phyloP scores from a whole-genome alignment of 2,797 vertebrate species.

The Eidolon dupreanum region DNA sequence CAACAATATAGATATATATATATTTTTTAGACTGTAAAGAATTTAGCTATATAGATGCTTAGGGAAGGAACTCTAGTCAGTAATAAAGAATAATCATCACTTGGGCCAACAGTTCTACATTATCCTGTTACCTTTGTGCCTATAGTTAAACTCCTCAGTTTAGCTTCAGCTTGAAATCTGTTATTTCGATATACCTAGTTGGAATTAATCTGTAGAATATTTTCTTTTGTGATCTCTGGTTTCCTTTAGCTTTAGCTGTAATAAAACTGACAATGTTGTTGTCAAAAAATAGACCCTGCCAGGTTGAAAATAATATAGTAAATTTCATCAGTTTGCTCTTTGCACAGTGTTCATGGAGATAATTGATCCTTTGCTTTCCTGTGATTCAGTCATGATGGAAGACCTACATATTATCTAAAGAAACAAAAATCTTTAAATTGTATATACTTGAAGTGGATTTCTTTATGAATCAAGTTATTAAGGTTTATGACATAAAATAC shows the following conservation, averaged over 20 bases:
- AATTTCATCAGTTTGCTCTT: constrained; percentile 48
- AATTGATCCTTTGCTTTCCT: background rate
- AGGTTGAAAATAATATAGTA: constrained; percentile 32
- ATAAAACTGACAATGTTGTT: background rate
- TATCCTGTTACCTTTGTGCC: background rate
- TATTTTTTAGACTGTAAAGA: constrained; percentile 3
- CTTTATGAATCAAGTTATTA: constrained; percentile 12
- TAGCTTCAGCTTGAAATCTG: background rate
- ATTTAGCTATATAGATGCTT: constrained; percentile 10
- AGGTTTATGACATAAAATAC: constrained; percentile 25
- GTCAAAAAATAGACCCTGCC: background rate
- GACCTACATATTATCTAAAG: background rate
- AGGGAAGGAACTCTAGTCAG: background rate
- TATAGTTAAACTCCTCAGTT: background rate
- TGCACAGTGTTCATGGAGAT: background rate
- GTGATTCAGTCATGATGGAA: background rate
- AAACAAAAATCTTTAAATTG: background rate
- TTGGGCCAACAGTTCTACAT: background rate
- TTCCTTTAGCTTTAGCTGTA: background rate
- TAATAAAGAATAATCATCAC: constrained; percentile 1
- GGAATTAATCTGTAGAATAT: background rate
- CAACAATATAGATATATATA: background rate
- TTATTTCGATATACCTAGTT: background rate
- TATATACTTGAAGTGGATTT: background rate
- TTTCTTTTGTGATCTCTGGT: background rate